Base-by-base conservation (phyloP, 2,797 vertebrate species). In the Diceros bicornis region DNA sequence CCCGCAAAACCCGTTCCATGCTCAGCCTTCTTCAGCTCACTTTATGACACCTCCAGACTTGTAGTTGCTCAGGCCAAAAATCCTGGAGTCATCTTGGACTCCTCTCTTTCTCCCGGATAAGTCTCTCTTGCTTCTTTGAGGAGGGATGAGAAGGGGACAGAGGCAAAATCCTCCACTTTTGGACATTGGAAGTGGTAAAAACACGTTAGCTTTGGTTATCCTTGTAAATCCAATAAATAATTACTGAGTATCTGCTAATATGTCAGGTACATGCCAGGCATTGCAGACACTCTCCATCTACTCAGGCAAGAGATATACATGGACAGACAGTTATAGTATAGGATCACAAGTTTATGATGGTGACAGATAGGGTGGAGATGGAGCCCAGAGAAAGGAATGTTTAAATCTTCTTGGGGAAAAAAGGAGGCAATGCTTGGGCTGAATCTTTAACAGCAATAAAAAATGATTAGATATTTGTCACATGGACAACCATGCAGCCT, bases 221-320 rank as follows among this genome's bases (percentile, higher is more conserved):
- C n/a, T 12, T 20, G 41, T 13, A 17, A 82, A 79, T 27, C 13
- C 57, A 87, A 7, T 18, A 74, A 47, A 4, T 4, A 34, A 25
- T 57, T 37, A 41, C 7, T 11, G 41, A 66, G 41, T 14, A 64
- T 61, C 50, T 47, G 41, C 41, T 75, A 27, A 12, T 29, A 32
- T 0, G 2, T n/a, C 50, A 27, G 20, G 18, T 21, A 34, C 20
- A 11, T 0, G 16, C 8, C 9, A 41, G 34, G 37, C 41, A 78
- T 2, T 41, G 1, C 6, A 61, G 64, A 41, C 0, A 50, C 1
- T 5, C 2, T 37, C 21, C 32, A 62, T 4, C 16, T 16, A 32
- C 16, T 10, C 25, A n/a, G 21, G 47, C 50, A 27, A 87, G 69
- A 74, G 32, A 37, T 2, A 18, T 6, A 25, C 29, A 34, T 0